Evolutionary conservation across 2,888 invertebrate species (phyloP).

Genomic region (Lasioglossum pauxillum): DNA sequence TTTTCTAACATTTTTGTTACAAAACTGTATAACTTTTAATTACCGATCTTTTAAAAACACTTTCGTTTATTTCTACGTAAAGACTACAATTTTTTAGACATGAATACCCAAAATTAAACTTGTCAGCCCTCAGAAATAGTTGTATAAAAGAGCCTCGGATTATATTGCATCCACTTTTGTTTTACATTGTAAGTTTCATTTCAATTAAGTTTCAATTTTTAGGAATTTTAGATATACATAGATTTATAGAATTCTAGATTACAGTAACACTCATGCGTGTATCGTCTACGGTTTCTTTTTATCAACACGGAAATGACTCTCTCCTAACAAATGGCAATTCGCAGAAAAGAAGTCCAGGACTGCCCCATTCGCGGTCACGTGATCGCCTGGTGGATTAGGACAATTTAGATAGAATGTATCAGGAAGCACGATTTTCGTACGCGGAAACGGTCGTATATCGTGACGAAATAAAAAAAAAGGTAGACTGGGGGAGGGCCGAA

Average conservation of each 20-base stretch:
- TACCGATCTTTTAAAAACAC: background rate
- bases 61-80: background rate
- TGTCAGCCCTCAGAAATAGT: no score
- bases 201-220: no score
- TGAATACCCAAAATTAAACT: background rate
- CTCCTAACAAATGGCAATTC: constrained; percentile 30
- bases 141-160: no score
- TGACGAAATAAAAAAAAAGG: constrained; percentile 53
- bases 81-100: background rate
- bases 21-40: background rate
- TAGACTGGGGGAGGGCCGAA: constrained; percentile 22
- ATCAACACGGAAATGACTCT: constrained; percentile 11
- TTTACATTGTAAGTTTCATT: no score
- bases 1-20: no score
- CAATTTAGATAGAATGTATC: constrained; percentile 59
- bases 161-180: no score
- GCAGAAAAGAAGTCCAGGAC: background rate
- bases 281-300: background rate
- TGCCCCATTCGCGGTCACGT: background rate
- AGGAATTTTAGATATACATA: background rate
- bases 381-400: constrained; percentile 34
- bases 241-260: background rate
- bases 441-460: constrained; percentile 58
- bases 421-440: constrained; percentile 46
- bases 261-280: background rate